Percentiles rank a stretch among this genome's conserved stretches.
Conservation (phyloP, 2,888 invertebrate species). For the Drosophila merina region DNA sequence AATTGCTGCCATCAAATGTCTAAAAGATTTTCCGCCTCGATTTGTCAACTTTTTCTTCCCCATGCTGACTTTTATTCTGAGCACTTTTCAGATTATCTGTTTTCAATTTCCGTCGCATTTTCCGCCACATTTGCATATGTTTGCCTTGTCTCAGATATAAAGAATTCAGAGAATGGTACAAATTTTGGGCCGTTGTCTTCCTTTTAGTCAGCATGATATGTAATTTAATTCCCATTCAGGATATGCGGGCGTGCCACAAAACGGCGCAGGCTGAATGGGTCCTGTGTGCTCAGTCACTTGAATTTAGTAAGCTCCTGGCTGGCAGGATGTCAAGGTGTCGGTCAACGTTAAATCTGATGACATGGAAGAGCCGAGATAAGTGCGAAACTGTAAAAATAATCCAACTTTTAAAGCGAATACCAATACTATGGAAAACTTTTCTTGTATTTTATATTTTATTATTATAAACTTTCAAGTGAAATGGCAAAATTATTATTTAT, state of each 20-base stretch:
- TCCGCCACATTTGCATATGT: conserved; percentile 19
- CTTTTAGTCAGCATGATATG: conserved; percentile 15
- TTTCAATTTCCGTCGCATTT: conserved; percentile 42
- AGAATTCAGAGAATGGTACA: conserved; percentile 6
- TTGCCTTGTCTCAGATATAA: not conserved
- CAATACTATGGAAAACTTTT: too few species aligned
- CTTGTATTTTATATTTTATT: conserved; percentile 24
- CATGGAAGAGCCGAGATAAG: conserved; percentile 42
- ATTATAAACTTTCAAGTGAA: conserved; percentile 31
- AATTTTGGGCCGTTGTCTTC: conserved; percentile 4
- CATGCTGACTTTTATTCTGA: not conserved
- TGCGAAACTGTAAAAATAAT: not conserved
- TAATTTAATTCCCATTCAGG: conserved; percentile 40
- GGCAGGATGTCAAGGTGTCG: conserved; percentile 19
- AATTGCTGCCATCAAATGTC: conserved; percentile 23
- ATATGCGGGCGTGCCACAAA: conserved; percentile 7
- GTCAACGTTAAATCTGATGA: conserved; percentile 39
- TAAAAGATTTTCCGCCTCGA: conserved; percentile 9
- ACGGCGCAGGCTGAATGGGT: conserved; percentile 17
- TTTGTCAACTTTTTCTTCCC: conserved; percentile 1
- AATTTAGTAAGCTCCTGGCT: conserved; percentile 11
- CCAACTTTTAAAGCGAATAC: too few species aligned
- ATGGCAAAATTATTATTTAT: not conserved
- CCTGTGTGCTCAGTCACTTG: conserved; percentile 17
- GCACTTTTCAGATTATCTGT: conserved; percentile 34